Evolutionary conservation across 2,888 invertebrate species (phyloP), one percentile per base, ranked within the genome.

Genomic region (Phyto melanocephala): DNA sequence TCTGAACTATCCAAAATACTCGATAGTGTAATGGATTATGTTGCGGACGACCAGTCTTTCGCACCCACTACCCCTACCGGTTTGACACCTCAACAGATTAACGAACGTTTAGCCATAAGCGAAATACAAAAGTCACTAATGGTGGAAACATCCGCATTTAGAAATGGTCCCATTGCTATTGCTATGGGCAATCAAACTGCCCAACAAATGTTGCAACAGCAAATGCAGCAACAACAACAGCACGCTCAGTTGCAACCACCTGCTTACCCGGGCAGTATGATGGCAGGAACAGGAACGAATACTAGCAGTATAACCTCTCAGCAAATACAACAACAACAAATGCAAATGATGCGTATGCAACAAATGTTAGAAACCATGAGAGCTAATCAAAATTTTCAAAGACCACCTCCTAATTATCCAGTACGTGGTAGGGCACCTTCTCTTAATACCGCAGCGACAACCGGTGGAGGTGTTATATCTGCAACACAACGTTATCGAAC

Each of bases 91-190:
- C 88, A 88, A 79, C 88, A 89, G 78, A 87, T 87, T 52, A 94
- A 94, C 87, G 96, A 96, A 88, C 95, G 95, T 89, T 94, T 95
- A 91, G 96, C 96, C 83, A 98, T 98, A 84, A 96, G 95, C 88
- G 96, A 95, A 58, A 98, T 98, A 88, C 96, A 97, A 88, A 95
- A 96, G 90, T 96, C 96, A 87, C 92, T 98, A 88, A 98, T 98
- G 97, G 95, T 94, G 88, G 96, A 96, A 91, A 93, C 93, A 80
- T 93, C 92, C 7, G 60, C 86, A 2, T 91, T 89, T 83, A 83
- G 87, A 37, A 62, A 68, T 70, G 50, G 70, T 4, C 78, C 74
- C 10, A 79, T 54, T 58, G 35, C 84, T 81, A 4, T 67, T n/a
- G n/a, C n/a, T 33, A 83, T 67, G 54, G 78, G 56, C 35, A 75